These are phyloP conservation scores for Rhodophaea formosa DNA, from an alignment of 2,888 invertebrate species.

Conservation along the genomic window DNA sequence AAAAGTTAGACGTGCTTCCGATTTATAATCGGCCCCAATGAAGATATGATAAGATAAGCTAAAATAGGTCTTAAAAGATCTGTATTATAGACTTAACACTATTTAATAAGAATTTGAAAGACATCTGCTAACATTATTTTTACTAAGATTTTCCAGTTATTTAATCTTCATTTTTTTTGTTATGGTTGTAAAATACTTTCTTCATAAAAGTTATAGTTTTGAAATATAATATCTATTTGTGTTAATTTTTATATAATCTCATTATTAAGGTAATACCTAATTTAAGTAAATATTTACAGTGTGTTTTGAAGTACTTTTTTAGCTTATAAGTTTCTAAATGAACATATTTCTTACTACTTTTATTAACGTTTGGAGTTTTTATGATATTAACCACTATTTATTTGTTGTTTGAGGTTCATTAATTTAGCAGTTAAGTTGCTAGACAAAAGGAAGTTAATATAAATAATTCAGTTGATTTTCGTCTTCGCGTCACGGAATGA, in stretches of 20 bases:
- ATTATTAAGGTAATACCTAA: background rate
- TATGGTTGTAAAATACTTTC: too few species aligned
- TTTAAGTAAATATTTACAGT: too few species aligned
- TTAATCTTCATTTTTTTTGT: too few species aligned
- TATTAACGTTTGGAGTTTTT: background rate
- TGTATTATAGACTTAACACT: background rate
- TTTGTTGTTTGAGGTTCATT: background rate
- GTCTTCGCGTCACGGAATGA: too few species aligned
- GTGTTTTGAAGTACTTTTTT: too few species aligned
- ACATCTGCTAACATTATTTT: conserved; percentile 23
- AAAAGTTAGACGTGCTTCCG: too few species aligned
- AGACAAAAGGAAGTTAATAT: too few species aligned
- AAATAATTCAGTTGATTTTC: too few species aligned
- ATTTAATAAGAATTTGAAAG: conserved; percentile 28
- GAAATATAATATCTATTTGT: background rate
- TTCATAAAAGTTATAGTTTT: background rate
- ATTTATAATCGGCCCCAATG: too few species aligned
- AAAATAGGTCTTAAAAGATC: background rate
- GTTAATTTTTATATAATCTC: background rate
- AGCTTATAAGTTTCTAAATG: too few species aligned
- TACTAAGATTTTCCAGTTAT: background rate
- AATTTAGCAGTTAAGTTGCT: too few species aligned
- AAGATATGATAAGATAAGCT: too few species aligned
- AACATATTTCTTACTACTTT: background rate
- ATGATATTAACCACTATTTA: background rate